These are phyloP conservation scores for Intellagama lesueurii DNA, from an alignment of 2,797 vertebrate species.

Conservation along the genomic window DNA sequence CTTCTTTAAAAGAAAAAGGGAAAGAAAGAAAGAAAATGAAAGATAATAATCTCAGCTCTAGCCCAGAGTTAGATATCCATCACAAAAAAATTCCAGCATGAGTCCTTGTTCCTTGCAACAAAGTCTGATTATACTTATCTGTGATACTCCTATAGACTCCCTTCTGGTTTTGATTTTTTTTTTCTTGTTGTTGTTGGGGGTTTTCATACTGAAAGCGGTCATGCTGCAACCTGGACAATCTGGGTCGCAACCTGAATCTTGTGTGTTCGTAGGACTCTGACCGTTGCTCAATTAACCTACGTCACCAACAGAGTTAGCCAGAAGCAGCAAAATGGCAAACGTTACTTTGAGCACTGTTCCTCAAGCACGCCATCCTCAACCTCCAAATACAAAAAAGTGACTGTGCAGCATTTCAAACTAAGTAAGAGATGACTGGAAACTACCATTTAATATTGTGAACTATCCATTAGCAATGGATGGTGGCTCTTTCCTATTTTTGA, in stretches of 20 bases:
- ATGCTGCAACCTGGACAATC: not conserved
- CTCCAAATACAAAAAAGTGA: too few relatives aligned
- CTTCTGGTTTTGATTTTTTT: not conserved
- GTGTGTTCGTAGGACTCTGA: not conserved
- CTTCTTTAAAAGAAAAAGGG: not conserved
- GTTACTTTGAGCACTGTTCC: not conserved
- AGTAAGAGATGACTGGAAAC: not conserved
- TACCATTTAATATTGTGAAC: not conserved
- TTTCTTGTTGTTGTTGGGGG: not conserved
- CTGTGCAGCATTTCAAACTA: not conserved
- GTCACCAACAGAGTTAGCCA: not conserved
- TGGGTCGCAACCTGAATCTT: not conserved
- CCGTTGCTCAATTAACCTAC: not conserved
- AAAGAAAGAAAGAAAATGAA: not conserved
- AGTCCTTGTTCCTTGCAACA: not conserved
- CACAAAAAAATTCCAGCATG: not conserved
- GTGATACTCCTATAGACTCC: too few relatives aligned
- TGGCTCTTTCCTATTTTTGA: too few relatives aligned
- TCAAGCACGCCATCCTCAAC: not conserved
- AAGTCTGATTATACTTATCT: not conserved
- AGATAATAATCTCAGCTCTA: not conserved
- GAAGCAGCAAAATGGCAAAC: not conserved
- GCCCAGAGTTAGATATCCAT: not conserved
- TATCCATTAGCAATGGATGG: not conserved
- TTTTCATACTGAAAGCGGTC: not conserved